Conservation (phyloP, 2,797 vertebrate species). For the Novumbra hubbsi region DNA sequence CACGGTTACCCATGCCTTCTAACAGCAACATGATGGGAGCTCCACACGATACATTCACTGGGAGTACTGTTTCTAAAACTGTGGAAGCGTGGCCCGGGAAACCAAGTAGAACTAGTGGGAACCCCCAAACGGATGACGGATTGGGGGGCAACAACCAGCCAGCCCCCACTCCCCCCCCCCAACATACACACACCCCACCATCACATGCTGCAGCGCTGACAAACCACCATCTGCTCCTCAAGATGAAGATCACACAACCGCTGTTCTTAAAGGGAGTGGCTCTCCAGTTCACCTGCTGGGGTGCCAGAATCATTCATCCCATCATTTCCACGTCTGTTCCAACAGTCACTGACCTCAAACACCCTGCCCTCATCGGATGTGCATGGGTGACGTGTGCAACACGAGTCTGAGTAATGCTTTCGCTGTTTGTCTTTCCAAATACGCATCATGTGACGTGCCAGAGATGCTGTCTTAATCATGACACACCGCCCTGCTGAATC, state of each 20-base stretch:
- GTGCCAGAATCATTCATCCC: constrained; percentile 52
- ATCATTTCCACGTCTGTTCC: constrained; percentile 34
- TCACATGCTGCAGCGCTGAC: constrained; percentile 17
- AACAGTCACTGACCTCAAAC: constrained; percentile 31
- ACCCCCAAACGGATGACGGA: constrained; percentile 18
- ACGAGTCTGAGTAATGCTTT: constrained; percentile 34
- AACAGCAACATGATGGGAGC: constrained; percentile 19
- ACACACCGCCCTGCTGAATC: constrained; percentile 21
- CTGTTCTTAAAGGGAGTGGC: constrained; percentile 40
- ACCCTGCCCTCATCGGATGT: constrained; percentile 41
- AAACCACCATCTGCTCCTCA: neutral
- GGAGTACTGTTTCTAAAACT: neutral
- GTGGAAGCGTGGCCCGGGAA: neutral
- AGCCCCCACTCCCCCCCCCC: neutral
- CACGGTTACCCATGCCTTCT: constrained; percentile 26
- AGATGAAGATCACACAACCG: neutral
- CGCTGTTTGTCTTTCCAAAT: constrained; percentile 40
- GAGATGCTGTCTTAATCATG: constrained; percentile 37
- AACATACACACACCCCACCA: neutral
- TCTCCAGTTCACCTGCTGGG: constrained; percentile 42
- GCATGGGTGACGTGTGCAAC: constrained; percentile 17
- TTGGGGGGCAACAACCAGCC: constrained; percentile 2
- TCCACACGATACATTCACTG: constrained; percentile 1
- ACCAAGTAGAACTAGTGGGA: constrained; percentile 9
- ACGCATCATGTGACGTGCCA: constrained; percentile 19